Conservation (phyloP, 2,797 vertebrate genomes). For the Takifugu rubripes region DNA sequence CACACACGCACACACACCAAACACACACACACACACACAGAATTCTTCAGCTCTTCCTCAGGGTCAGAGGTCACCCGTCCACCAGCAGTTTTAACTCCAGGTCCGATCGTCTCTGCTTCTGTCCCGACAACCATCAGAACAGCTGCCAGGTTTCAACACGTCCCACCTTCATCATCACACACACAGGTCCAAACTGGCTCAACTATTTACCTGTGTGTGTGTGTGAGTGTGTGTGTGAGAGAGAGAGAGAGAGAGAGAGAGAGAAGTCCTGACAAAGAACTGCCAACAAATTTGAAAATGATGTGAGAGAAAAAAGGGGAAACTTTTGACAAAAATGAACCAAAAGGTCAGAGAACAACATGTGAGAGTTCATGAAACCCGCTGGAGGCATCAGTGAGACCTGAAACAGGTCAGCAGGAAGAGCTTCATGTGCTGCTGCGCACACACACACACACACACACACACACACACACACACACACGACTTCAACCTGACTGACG, state of each 20-base stretch:
- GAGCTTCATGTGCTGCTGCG: conserved; percentile 14
- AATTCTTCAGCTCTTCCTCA: not conserved
- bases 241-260: not conserved
- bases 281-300: no score
- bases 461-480: not conserved
- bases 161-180: not conserved
- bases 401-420: conserved; percentile 22
- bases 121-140: not conserved
- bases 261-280: not conserved
- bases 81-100: no score
- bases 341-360: no score
- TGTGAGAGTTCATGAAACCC: not conserved
- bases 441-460: not conserved
- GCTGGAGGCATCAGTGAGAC: conserved; percentile 1
- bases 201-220: conserved; percentile 17
- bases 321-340: no score
- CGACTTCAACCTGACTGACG: not conserved
- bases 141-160: conserved; percentile 7
- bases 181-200: conserved; percentile 21
- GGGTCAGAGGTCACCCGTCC: no score
- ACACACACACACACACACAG: not conserved
- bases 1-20: no score
- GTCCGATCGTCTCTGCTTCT: no score
- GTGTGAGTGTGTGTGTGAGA: conserved; percentile 14
- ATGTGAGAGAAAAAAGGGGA: no score